A percentile compares a stretch with the other conserved stretches of the same genome.
Conservation (phyloP, 2,888 invertebrate genomes). For the Lepidocyrtoides sp. region DNA sequence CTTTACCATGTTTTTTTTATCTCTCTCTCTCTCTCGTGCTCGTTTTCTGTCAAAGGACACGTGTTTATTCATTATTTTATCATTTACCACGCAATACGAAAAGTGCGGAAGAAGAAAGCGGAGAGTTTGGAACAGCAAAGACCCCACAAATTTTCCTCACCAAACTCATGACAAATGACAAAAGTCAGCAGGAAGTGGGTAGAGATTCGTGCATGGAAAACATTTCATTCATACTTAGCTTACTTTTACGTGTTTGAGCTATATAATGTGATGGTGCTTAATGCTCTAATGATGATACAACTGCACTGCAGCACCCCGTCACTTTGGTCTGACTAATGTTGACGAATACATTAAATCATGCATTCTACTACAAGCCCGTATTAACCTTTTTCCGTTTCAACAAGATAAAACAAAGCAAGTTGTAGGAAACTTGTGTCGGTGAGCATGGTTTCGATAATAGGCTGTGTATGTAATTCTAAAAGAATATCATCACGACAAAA, state of each 20-base stretch:
- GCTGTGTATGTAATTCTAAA: neutral
- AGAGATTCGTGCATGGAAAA: constrained; percentile 37
- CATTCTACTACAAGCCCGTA: neutral
- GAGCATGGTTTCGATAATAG: neutral
- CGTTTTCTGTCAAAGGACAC: constrained; percentile 28
- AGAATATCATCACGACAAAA: constrained; percentile 1
- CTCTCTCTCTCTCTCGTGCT: too few relatives aligned
- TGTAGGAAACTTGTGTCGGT: neutral
- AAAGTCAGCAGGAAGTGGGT: constrained; percentile 78
- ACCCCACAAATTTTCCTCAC: constrained; percentile 46
- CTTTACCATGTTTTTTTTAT: too few relatives aligned
- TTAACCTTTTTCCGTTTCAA: neutral
- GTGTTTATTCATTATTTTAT: constrained; percentile 75
- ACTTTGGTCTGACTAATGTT: constrained; percentile 15
- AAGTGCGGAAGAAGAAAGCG: neutral
- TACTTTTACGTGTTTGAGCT: neutral
- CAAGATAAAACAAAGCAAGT: neutral
- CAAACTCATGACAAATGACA: constrained; percentile 75
- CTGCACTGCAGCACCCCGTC: constrained; percentile 33
- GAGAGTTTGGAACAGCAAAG: constrained; percentile 1
- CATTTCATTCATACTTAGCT: neutral
- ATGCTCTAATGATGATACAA: constrained; percentile 24
- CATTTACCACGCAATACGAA: neutral
- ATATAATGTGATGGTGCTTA: neutral
- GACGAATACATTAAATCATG: constrained; percentile 44